These are phyloP conservation scores for Phenganax stokvisi DNA, from an alignment of 92 coral and sea anemone species.

Conservation along the genomic window DNA sequence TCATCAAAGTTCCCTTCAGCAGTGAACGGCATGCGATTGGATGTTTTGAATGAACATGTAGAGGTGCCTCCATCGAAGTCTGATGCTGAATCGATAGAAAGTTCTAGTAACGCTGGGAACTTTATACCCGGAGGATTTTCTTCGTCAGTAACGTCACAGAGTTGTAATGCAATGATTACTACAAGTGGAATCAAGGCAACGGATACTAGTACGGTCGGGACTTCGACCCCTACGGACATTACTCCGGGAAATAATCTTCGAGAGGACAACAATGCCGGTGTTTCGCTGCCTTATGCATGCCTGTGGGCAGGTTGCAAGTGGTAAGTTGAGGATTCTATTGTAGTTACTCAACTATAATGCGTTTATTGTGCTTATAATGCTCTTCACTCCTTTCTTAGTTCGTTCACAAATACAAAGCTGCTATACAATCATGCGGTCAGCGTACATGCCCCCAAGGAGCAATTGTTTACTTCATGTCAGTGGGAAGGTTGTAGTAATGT, in stretches of 20 bases:
- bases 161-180: not conserved
- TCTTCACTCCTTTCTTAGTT: conserved; percentile 43
- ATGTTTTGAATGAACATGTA: conserved; percentile 1
- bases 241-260: conserved; percentile 7
- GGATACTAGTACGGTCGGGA: not conserved
- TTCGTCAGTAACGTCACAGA: not conserved
- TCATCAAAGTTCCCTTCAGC: conserved; percentile 29
- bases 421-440: conserved; percentile 78
- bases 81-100: not conserved
- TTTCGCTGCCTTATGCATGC: conserved; percentile 9
- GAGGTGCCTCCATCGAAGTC: not conserved
- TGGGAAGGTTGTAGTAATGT: conserved; percentile 95
- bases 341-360: conserved; percentile 50
- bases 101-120: not conserved
- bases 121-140: not conserved
- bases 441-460: conserved; percentile 77
- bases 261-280: conserved; percentile 23
- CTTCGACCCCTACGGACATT: not conserved
- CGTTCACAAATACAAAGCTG: conserved; percentile 70
- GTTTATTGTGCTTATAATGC: not conserved
- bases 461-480: conserved; percentile 77
- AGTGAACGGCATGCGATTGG: conserved; percentile 28
- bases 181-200: not conserved
- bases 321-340: not conserved
- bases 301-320: conserved; percentile 28